Percentiles rank a stretch among this genome's conserved stretches.
Evolutionary conservation across 2,797 vertebrate genomes (phyloP).

Genomic region (Setipinna tenuifilis): DNA sequence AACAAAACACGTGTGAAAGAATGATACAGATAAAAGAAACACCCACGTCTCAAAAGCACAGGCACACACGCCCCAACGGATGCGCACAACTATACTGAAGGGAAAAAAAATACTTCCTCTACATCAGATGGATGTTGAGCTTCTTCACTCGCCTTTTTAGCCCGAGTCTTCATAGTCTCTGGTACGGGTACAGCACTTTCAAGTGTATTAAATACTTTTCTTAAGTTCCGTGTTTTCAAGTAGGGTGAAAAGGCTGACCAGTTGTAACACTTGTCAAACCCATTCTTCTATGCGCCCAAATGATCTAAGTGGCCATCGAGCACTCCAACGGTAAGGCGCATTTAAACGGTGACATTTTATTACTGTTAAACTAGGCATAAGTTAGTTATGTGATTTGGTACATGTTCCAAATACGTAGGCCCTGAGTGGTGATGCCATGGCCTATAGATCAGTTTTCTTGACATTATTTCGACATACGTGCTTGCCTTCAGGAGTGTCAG

Average conservation of each 20-base stretch:
- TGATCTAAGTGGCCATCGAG: background rate
- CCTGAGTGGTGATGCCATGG: too few species aligned
- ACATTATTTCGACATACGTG: background rate
- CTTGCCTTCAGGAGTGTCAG: background rate
- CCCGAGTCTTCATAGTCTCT: background rate
- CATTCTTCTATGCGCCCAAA: background rate
- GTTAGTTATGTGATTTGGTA: background rate
- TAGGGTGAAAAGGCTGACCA: background rate
- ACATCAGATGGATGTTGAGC: background rate
- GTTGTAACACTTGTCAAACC: background rate
- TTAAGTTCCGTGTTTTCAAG: background rate
- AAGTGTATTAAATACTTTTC: background rate
- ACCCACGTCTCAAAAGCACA: background rate
- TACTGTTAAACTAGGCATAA: background rate
- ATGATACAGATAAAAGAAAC: background rate
- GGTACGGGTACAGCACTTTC: background rate
- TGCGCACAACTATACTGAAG: background rate
- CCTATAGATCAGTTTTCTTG: too few species aligned
- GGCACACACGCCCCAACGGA: slow-evolving; percentile 22
- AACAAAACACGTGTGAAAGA: background rate
- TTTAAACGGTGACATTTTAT: background rate
- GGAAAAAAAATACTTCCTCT: slow-evolving; percentile 13
- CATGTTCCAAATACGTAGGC: background rate
- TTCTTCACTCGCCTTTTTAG: slow-evolving; percentile 15
- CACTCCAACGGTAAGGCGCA: background rate